Percentiles rank a stretch among this genome's conserved stretches.
These are phyloP conservation scores for Eilema caniola DNA, from an alignment of 2,888 invertebrate genomes.

Conservation along the genomic window DNA sequence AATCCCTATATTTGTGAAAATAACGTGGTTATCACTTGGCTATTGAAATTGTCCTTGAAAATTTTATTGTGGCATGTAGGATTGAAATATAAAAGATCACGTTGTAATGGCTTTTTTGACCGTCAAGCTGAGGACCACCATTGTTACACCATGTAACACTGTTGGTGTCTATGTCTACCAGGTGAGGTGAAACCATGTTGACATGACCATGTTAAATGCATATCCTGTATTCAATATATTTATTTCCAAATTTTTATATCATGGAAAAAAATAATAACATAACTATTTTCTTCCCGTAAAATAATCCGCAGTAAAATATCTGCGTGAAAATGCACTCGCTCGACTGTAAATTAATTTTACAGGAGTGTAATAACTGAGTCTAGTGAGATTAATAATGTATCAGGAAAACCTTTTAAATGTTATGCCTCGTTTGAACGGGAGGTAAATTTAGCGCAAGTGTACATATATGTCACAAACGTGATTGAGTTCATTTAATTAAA, in stretches of 20 bases:
- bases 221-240: too few relatives aligned
- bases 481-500: neutral
- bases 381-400: conserved; percentile 75
- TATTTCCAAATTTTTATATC: too few relatives aligned
- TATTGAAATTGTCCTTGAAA: conserved; percentile 29
- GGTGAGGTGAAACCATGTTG: too few relatives aligned
- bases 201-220: too few relatives aligned
- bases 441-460: neutral
- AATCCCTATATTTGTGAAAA: conserved; percentile 39
- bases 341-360: conserved; percentile 72
- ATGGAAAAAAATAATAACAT: neutral
- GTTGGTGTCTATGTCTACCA: too few relatives aligned
- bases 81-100: neutral
- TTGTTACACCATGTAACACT: too few relatives aligned
- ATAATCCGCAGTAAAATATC: neutral
- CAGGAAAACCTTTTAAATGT: conserved; percentile 74
- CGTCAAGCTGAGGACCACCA: too few relatives aligned
- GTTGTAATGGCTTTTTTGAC: too few relatives aligned
- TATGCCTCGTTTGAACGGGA: conserved; percentile 55
- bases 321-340: conserved; percentile 19
- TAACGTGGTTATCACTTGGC: conserved; percentile 28
- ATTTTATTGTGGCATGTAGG: neutral
- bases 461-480: neutral
- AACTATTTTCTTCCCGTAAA: neutral
- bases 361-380: conserved; percentile 61